phyloP scores from a whole-genome alignment of 2,888 invertebrate genomes.

The Drosophila borborema region DNA sequence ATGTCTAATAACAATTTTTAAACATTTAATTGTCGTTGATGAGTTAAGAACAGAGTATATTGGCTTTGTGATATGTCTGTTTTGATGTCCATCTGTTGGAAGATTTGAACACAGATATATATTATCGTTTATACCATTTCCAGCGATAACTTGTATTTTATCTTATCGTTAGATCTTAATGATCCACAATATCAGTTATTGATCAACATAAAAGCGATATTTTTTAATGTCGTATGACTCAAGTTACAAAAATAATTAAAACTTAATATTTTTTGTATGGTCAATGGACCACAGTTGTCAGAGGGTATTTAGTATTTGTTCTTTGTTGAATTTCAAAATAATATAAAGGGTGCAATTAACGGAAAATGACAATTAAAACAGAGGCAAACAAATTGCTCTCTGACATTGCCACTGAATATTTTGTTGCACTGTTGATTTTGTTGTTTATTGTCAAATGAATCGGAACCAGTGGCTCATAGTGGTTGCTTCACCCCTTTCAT shows the following conservation, averaged over 20 bases:
- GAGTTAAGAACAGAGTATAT: not conserved
- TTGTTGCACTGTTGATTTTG: constrained; percentile 42
- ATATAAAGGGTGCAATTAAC: constrained; percentile 17
- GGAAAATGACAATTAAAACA: constrained; percentile 45
- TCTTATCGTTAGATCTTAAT: not conserved
- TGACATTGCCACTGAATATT: constrained; percentile 26
- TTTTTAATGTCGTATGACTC: not conserved
- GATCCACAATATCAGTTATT: not conserved
- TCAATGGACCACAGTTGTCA: not conserved
- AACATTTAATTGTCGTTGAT: not conserved
- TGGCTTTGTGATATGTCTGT: not conserved
- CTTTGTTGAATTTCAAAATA: not conserved
- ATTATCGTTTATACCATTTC: not conserved
- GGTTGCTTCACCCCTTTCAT: constrained; percentile 1
- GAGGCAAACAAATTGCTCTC: constrained; percentile 18
- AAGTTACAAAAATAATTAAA: not conserved
- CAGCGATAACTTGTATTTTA: not conserved
- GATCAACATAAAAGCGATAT: not conserved
- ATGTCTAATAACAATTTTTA: not conserved
- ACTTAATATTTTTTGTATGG: not conserved
- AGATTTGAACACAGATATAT: not conserved
- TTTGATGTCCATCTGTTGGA: not conserved
- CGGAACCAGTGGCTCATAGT: constrained; percentile 60
- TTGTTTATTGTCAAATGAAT: constrained; percentile 69
- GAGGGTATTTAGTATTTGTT: not conserved